These are phyloP conservation scores for Drosophila ustulata DNA, from an alignment of 2,888 invertebrate species.

Conservation along the genomic window DNA sequence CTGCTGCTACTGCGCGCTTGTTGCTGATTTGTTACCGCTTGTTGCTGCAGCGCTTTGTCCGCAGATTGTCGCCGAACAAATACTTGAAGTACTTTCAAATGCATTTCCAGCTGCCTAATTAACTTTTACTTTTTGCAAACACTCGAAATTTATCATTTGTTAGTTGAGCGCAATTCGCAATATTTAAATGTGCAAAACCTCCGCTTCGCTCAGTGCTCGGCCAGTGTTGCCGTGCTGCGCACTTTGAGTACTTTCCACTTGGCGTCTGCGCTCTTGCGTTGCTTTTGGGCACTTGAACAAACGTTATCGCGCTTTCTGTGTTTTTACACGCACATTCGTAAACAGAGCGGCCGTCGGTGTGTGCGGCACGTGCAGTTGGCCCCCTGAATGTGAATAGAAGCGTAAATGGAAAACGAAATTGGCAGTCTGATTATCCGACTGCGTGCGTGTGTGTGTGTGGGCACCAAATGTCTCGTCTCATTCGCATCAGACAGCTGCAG, in stretches of 20 bases:
- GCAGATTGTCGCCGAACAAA: neutral
- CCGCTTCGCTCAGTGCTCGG: neutral
- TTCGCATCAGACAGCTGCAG: slow-evolving; percentile 53
- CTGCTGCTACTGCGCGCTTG: slow-evolving; percentile 34
- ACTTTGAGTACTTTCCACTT: slow-evolving; percentile 10
- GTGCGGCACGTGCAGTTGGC: slow-evolving; percentile 58
- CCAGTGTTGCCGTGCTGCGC: slow-evolving; percentile 71
- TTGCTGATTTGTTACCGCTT: slow-evolving; percentile 16
- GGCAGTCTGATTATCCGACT: slow-evolving; percentile 7
- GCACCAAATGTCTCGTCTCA: slow-evolving; percentile 70
- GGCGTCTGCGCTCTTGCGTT: slow-evolving; percentile 67
- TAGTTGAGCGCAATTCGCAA: neutral
- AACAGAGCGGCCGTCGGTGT: slow-evolving; percentile 51
- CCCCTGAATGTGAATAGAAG: slow-evolving; percentile 11
- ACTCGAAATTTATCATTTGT: neutral
- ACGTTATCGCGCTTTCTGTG: slow-evolving; percentile 61
- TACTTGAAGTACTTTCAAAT: neutral
- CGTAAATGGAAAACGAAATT: slow-evolving; percentile 26
- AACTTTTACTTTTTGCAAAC: neutral
- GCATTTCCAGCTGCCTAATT: neutral
- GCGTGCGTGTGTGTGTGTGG: slow-evolving; percentile 22
- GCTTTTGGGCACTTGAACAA: neutral
- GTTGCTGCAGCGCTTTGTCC: neutral
- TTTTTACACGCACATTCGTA: slow-evolving; percentile 73
- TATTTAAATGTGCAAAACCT: neutral